These are phyloP conservation scores for Biston stratarius DNA, from an alignment of 2,888 invertebrate species.

Conservation along the genomic window DNA sequence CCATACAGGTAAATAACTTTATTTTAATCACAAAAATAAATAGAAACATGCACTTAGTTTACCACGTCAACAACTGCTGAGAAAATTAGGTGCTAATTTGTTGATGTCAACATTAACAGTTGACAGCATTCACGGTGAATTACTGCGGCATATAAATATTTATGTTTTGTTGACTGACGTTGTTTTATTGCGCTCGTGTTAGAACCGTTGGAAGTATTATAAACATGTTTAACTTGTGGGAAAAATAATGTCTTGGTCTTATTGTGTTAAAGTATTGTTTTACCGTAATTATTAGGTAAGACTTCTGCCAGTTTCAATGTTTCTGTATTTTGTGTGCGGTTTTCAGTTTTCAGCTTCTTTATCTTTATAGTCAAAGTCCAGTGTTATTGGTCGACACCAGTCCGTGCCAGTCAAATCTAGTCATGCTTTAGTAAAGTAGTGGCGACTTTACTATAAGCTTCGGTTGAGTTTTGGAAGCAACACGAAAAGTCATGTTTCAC, in stretches of 20 bases:
- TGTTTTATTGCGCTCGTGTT: slow-evolving; percentile 29
- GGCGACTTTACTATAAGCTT: too few species aligned
- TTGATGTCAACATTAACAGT: slow-evolving; percentile 34
- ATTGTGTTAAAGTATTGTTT: not conserved
- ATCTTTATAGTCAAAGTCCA: too few species aligned
- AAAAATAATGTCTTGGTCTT: slow-evolving; percentile 9
- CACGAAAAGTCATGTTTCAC: too few species aligned
- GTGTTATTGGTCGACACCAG: too few species aligned
- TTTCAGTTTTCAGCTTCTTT: too few species aligned
- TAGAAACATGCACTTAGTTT: slow-evolving; percentile 11
- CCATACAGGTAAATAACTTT: not conserved
- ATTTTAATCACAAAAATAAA: not conserved
- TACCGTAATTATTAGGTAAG: too few species aligned
- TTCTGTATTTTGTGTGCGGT: too few species aligned
- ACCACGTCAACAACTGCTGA: slow-evolving; percentile 27
- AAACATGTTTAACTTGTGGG: slow-evolving; percentile 18
- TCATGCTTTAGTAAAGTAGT: too few species aligned
- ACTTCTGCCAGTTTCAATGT: too few species aligned
- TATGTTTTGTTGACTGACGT: slow-evolving; percentile 29
- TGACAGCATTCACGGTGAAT: slow-evolving; percentile 37
- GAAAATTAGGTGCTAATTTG: slow-evolving; percentile 40
- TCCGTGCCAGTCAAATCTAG: too few species aligned
- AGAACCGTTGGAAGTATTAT: slow-evolving; percentile 7
- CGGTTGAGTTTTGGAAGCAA: too few species aligned
- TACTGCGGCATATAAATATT: slow-evolving; percentile 32